Evolutionary conservation across 2,797 vertebrate species (phyloP).

Genomic region (Anisognathus igniventris): DNA sequence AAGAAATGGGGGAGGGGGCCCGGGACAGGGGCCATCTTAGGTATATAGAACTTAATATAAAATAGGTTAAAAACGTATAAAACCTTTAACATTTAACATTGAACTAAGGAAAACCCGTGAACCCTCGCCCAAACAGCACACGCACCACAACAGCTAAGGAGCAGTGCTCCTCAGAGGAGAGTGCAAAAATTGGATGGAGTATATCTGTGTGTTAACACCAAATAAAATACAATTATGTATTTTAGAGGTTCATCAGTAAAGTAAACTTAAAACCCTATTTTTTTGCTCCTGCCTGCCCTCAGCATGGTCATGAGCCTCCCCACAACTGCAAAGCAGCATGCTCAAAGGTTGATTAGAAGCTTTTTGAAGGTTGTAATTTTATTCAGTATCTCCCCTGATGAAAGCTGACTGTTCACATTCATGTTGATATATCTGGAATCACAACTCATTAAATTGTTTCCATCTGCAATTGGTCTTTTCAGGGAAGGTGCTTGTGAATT

Average conservation of each 20-base stretch:
- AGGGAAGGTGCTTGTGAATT: constrained; percentile 29
- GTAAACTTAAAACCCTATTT: not conserved
- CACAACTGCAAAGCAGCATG: not conserved
- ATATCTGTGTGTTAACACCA: not conserved
- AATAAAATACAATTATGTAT: not conserved
- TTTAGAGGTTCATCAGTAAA: not conserved
- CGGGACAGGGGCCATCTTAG: too few species aligned
- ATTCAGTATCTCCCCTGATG: not conserved
- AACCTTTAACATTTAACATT: too few species aligned
- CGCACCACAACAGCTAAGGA: too few species aligned
- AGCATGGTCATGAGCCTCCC: rapidly evolving
- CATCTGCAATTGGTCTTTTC: constrained; percentile 46
- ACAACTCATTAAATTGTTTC: constrained; percentile 34
- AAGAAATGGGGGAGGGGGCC: too few species aligned
- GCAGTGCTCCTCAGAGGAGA: rapidly evolving
- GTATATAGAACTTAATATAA: too few species aligned
- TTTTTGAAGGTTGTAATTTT: not conserved
- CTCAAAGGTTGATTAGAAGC: not conserved
- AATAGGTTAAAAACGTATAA: too few species aligned
- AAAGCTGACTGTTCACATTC: constrained; percentile 29
- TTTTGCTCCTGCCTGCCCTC: not conserved
- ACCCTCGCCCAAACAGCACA: too few species aligned
- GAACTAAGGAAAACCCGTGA: too few species aligned
- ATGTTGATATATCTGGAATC: constrained; percentile 19
- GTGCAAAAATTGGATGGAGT: not conserved